Base-by-base conservation (phyloP, 2,797 vertebrate species). In the Chelon labrosus region DNA sequence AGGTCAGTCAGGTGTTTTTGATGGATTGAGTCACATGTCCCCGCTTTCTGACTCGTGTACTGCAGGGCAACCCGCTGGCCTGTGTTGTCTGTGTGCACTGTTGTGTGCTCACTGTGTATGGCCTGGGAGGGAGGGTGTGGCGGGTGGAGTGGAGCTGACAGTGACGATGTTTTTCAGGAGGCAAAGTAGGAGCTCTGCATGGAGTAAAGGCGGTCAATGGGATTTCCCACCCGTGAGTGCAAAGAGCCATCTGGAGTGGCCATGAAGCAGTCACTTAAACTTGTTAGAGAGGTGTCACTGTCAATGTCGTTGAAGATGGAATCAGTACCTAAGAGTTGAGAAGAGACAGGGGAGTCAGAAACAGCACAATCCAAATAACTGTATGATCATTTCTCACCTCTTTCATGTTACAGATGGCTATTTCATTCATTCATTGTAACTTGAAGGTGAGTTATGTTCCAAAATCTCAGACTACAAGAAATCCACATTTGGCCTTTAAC, bases 161-260 rank as follows among this genome's bases (percentile, higher is more conserved):
- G 13, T 46, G 41, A 52, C 31, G 50, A 16, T 1, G n/a, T 12
- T 65, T 79, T 93, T 97, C 96, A 98, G 91, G 97, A 97, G 79
- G 97, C 94, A 73, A 98, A 98, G 92, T 98, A 98, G 14, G 96
- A 97, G 89, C 92, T 98, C 93, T 98, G 97, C 97, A 98, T 98
- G 92, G 96, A 98, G 90, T 97, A 97, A 83, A 98, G 95, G 85
- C 95, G 94, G 92, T 97, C 96, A 67, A 97, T 97, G 72, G 97
- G 97, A 73, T 97, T 98, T 76, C 96, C 96, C 82, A 95, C 93
- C 3, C 93, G 93, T 68, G 93, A 91, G 88, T 97, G 96, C 88
- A 97, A 90, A 84, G 95, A 95, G 78, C 94, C 90, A 42, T 97
- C 96, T 0, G 96, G 11, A 13, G 69, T 94, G 54, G 94, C 94